A percentile compares a stretch with the other conserved stretches of the same genome.
These are phyloP conservation scores for Synanthedon formicaeformis DNA, from an alignment of 2,888 invertebrate genomes.

Conservation along the genomic window DNA sequence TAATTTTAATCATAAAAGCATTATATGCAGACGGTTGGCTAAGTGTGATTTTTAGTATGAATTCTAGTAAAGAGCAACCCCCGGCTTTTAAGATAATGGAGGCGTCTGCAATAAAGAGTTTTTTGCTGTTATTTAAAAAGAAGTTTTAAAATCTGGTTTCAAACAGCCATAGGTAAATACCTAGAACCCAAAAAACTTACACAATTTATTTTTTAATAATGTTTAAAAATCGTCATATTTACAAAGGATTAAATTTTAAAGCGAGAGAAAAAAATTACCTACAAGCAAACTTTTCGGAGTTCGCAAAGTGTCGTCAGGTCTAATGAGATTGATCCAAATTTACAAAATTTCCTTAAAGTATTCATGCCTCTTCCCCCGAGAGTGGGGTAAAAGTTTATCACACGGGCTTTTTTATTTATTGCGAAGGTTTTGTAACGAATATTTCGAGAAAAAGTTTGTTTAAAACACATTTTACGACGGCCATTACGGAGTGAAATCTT, in stretches of 20 bases:
- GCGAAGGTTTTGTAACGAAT: constrained; percentile 1
- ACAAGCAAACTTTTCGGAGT: constrained; percentile 12
- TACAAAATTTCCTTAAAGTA: constrained; percentile 21
- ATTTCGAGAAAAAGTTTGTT: constrained; percentile 1
- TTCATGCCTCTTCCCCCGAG: constrained; percentile 8
- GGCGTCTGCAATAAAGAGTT: no score
- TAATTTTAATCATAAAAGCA: no score
- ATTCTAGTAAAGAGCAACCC: no score
- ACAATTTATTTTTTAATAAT: neutral
- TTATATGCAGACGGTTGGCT: no score
- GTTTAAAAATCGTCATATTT: neutral
- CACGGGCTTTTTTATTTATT: constrained; percentile 6
- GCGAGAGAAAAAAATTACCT: constrained; percentile 15
- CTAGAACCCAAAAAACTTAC: no score
- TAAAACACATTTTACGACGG: neutral
- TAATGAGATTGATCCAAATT: constrained; percentile 45
- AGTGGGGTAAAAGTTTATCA: constrained; percentile 3
- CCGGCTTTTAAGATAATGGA: no score
- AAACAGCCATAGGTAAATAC: no score
- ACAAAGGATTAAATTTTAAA: constrained; percentile 14
- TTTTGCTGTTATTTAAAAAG: no score
- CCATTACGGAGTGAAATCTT: no score
- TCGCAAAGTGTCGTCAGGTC: constrained; percentile 28
- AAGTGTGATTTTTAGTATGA: no score
- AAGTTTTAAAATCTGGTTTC: no score